Evolutionary conservation across 2,797 vertebrate genomes (phyloP).

Genomic region (Fistularia tabacaria): DNA sequence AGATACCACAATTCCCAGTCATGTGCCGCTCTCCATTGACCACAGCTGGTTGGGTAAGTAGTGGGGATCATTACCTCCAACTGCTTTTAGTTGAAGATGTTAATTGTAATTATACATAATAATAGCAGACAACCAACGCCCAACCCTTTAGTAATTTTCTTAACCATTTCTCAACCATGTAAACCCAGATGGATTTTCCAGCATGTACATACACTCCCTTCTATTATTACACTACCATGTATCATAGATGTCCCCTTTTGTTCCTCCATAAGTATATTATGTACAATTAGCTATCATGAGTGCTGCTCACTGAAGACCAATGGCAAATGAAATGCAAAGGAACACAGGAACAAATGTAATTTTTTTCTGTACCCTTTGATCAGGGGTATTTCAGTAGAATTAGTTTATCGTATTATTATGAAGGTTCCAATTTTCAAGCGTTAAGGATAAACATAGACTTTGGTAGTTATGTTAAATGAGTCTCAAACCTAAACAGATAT

Average conservation of each 20-base stretch:
- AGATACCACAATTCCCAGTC: no score
- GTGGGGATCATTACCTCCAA: no score
- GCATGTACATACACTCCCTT: constrained; percentile 1
- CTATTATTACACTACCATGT: constrained; percentile 25
- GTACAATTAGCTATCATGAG: constrained; percentile 47
- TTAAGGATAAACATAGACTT: constrained; percentile 34
- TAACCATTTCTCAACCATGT: neutral
- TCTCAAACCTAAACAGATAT: no score
- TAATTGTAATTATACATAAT: no score
- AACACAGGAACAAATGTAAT: constrained; percentile 48
- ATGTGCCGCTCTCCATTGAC: no score
- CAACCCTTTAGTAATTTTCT: neutral
- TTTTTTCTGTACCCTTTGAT: constrained; percentile 7
- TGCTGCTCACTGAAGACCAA: constrained; percentile 38
- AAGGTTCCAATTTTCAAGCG: constrained; percentile 38
- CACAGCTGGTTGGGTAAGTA: no score
- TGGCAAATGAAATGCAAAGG: constrained; percentile 48
- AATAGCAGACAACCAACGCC: neutral
- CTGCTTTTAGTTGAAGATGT: no score
- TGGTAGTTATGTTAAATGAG: neutral
- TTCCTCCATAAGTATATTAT: constrained; percentile 55
- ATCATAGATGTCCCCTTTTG: constrained; percentile 47
- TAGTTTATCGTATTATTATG: constrained; percentile 41
- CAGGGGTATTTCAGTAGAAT: constrained; percentile 33
- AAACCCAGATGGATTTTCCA: no score